phyloP scores from a whole-genome alignment of 2,113 vertebrate genomes.

The Percina caprodes region DNA sequence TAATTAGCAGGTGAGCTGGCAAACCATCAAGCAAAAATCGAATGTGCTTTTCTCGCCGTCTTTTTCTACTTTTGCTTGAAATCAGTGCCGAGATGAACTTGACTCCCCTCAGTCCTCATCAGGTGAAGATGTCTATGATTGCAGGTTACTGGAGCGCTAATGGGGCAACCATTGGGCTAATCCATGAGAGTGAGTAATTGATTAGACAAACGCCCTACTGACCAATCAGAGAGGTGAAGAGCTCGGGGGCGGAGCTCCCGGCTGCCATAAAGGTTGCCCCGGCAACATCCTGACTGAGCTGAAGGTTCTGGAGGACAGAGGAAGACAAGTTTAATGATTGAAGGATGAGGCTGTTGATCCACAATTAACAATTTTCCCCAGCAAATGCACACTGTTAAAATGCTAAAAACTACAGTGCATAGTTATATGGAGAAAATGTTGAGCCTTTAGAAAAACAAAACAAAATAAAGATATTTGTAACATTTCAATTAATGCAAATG shows the following conservation, averaged over 20 bases:
- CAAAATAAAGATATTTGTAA: neutral
- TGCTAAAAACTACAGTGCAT: neutral
- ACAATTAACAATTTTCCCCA: neutral
- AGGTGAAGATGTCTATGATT: constrained; percentile 6
- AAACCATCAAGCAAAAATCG: constrained; percentile 14
- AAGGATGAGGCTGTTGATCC: neutral
- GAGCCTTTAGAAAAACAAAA: no score
- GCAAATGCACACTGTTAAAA: neutral
- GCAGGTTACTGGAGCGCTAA: neutral
- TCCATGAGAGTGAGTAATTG: neutral
- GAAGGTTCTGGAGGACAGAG: constrained; percentile 78
- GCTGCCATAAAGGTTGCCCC: constrained; percentile 88
- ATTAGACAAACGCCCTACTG: constrained; percentile 50
- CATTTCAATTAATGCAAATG: no score
- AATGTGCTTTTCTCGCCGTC: neutral
- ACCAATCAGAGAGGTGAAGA: constrained; percentile 89
- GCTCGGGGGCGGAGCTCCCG: constrained; percentile 87
- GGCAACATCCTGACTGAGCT: constrained; percentile 86
- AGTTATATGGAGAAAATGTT: neutral
- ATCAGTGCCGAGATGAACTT: constrained; percentile 1
- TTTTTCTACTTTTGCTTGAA: neutral
- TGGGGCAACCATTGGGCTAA: constrained; percentile 4
- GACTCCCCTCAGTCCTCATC: constrained; percentile 16
- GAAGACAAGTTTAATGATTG: constrained; percentile 2
- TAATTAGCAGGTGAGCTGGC: neutral